These are phyloP conservation scores for Ormyrus thymus DNA, from an alignment of 2,888 invertebrate genomes.

Conservation along the genomic window DNA sequence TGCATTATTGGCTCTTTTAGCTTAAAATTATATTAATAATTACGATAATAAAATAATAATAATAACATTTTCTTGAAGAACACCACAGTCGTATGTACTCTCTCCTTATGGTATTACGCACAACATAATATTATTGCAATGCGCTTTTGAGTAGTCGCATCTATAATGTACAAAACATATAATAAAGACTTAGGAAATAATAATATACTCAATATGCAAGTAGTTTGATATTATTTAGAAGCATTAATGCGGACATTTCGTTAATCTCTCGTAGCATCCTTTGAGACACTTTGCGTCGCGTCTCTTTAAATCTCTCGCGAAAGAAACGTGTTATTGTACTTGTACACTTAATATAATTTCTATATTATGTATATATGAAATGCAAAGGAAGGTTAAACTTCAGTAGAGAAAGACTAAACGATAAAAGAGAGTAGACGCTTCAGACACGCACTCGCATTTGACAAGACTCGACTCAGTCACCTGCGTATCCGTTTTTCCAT, in stretches of 20 bases:
- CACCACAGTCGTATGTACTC: constrained; percentile 58
- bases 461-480: constrained; percentile 33
- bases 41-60: not conserved
- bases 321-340: constrained; percentile 27
- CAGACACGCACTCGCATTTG: not conserved
- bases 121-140: constrained; percentile 45
- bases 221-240: constrained; percentile 16
- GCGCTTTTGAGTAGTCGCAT: constrained; percentile 15
- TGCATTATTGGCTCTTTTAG: not conserved
- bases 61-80: constrained; percentile 46
- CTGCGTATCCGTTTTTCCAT: not conserved
- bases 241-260: constrained; percentile 23
- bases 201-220: not conserved
- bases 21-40: constrained; percentile 4
- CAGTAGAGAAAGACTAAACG: constrained; percentile 16
- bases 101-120: constrained; percentile 48
- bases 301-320: constrained; percentile 15
- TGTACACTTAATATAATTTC: constrained; percentile 6
- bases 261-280: constrained; percentile 29
- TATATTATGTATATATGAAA: constrained; percentile 19
- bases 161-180: constrained; percentile 22
- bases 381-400: constrained; percentile 25
- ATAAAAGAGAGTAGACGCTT: constrained; percentile 12
- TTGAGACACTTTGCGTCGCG: constrained; percentile 14
- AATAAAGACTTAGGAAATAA: constrained; percentile 33